These are phyloP conservation scores for Thaleichthys pacificus DNA, from an alignment of 2,797 vertebrate species.

Conservation along the genomic window DNA sequence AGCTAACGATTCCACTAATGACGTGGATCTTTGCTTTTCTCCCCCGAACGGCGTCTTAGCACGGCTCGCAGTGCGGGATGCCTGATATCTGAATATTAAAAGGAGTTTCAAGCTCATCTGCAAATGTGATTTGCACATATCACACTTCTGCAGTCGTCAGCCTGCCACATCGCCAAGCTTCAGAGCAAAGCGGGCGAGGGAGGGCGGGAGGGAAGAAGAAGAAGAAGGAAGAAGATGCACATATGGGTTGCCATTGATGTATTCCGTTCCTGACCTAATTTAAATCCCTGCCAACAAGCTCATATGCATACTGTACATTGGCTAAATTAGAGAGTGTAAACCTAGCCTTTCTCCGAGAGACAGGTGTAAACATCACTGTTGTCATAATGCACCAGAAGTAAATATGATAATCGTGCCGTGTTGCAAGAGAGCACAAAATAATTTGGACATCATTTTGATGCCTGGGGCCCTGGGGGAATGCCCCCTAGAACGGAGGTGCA, in stretches of 20 bases:
- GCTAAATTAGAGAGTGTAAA: conserved; percentile 78
- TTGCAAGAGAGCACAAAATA: conserved; percentile 74
- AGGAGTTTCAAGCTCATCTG: conserved; percentile 85
- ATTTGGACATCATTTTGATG: conserved; percentile 83
- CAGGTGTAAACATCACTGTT: conserved; percentile 82
- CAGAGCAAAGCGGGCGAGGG: conserved; percentile 69
- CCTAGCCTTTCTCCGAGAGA: conserved; percentile 67
- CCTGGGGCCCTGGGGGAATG: conserved; percentile 74
- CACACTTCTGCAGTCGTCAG: conserved; percentile 80
- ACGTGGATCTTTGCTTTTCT: conserved; percentile 69
- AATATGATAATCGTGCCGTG: conserved; percentile 74
- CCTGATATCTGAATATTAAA: conserved; percentile 86
- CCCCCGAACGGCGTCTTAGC: conserved; percentile 76
- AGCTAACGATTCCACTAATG: conserved; percentile 77
- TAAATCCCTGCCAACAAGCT: conserved; percentile 81
- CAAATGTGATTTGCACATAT: conserved; percentile 86
- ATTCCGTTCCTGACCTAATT: conserved; percentile 85
- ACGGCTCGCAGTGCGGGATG: conserved; percentile 73
- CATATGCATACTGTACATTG: conserved; percentile 85
- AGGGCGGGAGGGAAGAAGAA: background rate
- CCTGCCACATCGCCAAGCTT: conserved; percentile 79
- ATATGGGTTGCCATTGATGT: conserved; percentile 83
- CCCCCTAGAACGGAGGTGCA: conserved; percentile 73
- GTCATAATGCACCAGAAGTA: conserved; percentile 74
- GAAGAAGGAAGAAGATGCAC: conserved; percentile 67